A percentile compares a stretch with the other conserved stretches of the same genome.
These are phyloP conservation scores for Akabosia matsudoensis DNA, from an alignment of 1,140 invertebrate species.

Conservation along the genomic window DNA sequence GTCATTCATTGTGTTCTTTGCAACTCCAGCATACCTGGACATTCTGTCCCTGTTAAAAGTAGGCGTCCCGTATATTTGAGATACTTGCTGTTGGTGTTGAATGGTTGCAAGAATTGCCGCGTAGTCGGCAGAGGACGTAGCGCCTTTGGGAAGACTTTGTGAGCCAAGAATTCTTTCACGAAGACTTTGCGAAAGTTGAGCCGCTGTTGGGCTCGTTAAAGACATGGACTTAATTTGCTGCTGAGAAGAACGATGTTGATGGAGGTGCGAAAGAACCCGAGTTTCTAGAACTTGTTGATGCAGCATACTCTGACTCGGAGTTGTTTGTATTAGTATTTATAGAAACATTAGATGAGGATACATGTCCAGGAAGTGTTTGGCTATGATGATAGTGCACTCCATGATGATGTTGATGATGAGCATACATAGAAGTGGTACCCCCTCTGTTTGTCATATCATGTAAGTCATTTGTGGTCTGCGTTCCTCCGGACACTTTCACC, in stretches of 20 bases:
- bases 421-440: neutral
- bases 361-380: slow-evolving; percentile 12
- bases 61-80: slow-evolving; percentile 39
- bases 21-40: slow-evolving; percentile 46
- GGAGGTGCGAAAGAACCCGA: slow-evolving; percentile 35
- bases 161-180: slow-evolving; percentile 74
- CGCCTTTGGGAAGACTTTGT: slow-evolving; percentile 63
- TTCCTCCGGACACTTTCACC: slow-evolving; percentile 82
- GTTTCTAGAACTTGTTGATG: slow-evolving; percentile 32
- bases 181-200: slow-evolving; percentile 77
- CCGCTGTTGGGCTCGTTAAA: slow-evolving; percentile 72
- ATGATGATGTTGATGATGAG: slow-evolving; percentile 27
- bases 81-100: slow-evolving; percentile 36
- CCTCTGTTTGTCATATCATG: slow-evolving; percentile 46
- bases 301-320: slow-evolving; percentile 54
- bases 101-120: slow-evolving; percentile 50
- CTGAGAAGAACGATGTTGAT: slow-evolving; percentile 6
- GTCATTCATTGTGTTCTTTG: slow-evolving; percentile 47
- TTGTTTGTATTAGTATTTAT: slow-evolving; percentile 11
- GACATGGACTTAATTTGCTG: slow-evolving; percentile 62
- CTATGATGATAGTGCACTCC: slow-evolving; percentile 51
- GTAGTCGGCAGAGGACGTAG: slow-evolving; percentile 60
- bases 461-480: slow-evolving; percentile 79
- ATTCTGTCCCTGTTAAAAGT: slow-evolving; percentile 42
- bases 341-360: too few relatives aligned